phyloP scores from a whole-genome alignment of 2,888 invertebrate species.

The Mactromeris polynyma region DNA sequence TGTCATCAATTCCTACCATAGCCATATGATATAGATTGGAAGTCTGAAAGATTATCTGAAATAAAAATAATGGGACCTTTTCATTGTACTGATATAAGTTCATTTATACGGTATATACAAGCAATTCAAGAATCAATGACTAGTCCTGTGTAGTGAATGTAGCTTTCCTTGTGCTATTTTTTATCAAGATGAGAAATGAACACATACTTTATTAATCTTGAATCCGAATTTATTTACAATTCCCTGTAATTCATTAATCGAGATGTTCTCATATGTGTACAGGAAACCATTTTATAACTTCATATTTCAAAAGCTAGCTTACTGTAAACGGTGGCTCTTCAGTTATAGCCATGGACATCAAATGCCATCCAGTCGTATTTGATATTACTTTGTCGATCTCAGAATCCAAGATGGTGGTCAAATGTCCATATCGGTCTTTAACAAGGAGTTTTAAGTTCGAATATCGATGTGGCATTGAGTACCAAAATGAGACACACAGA shows the following conservation, averaged over 20 bases:
- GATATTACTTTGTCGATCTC: neutral
- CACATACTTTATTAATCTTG: no score
- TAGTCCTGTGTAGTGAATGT: no score
- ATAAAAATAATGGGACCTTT: neutral
- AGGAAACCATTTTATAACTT: neutral
- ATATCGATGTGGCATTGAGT: conserved; percentile 37
- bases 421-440: neutral
- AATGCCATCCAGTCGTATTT: conserved; percentile 41
- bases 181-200: no score
- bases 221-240: no score
- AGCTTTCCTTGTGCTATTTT: no score
- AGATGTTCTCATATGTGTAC: no score
- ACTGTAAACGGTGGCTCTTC: conserved; percentile 49
- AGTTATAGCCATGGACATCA: neutral
- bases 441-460: conserved; percentile 54
- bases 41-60: conserved; percentile 42
- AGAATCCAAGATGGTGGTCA: neutral
- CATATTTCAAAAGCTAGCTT: neutral
- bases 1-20: conserved; percentile 43
- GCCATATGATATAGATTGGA: conserved; percentile 7
- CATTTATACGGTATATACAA: no score
- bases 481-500: conserved; percentile 60
- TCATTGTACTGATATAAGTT: no score
- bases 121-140: no score
- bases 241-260: no score